These are phyloP conservation scores for Drosophila kurseongensis DNA, from an alignment of 1,140 invertebrate genomes.

Conservation along the genomic window DNA sequence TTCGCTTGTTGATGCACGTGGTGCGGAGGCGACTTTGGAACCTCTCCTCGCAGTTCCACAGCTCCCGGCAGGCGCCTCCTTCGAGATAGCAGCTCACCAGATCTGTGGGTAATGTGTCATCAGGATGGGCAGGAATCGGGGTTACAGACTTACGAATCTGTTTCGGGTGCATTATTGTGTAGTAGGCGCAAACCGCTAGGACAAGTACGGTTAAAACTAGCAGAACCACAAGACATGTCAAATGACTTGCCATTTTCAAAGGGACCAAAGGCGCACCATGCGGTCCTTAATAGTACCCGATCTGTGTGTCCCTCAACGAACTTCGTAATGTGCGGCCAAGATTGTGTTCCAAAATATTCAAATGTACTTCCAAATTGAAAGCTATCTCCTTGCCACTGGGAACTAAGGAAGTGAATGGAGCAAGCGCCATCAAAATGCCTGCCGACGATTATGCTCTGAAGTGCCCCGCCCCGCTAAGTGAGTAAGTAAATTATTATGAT, in stretches of 20 bases:
- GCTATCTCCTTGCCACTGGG: slow-evolving; percentile 22
- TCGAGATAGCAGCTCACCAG: slow-evolving; percentile 14
- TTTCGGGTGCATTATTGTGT: slow-evolving; percentile 11
- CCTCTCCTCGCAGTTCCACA: neutral
- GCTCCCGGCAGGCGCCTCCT: slow-evolving; percentile 30
- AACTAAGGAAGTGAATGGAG: neutral
- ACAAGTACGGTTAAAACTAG: neutral
- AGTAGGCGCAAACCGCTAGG: slow-evolving; percentile 13
- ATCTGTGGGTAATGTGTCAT: neutral
- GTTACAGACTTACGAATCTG: neutral
- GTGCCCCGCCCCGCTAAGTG: slow-evolving; percentile 45
- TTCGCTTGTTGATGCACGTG: slow-evolving; percentile 31
- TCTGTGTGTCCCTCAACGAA: neutral
- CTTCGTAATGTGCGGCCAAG: neutral
- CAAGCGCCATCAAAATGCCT: neutral
- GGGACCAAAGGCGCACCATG: neutral
- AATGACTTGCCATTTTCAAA: slow-evolving; percentile 5
- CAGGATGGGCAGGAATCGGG: neutral
- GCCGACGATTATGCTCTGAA: slow-evolving; percentile 9
- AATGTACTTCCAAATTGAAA: slow-evolving; percentile 14
- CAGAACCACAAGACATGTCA: slow-evolving; percentile 13
- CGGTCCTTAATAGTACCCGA: neutral
- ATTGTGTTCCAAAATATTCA: slow-evolving; percentile 5
- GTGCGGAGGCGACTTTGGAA: slow-evolving; percentile 9
- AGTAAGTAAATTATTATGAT: slow-evolving; percentile 79